Base-by-base conservation (phyloP, 2,888 invertebrate genomes). In the Drosophila falleni region DNA sequence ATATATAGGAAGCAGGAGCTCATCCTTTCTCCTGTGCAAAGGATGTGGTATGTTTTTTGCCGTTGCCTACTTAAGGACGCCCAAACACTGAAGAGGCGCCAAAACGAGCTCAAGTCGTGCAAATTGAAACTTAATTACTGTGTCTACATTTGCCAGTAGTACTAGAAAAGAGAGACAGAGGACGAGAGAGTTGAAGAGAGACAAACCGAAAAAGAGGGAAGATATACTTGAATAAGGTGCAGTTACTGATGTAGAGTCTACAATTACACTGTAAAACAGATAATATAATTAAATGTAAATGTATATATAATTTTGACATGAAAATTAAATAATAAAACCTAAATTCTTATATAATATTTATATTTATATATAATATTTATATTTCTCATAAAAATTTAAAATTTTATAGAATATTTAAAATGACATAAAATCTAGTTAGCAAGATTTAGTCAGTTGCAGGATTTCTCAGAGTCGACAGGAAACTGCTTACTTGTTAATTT, bases 41-140 rank as follows among this genome's bases (percentile, higher is more conserved):
- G 19, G 13, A 31, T 31, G 29, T 49, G 31, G n/a, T 1, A 46
- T 56, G 42, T 68, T 37, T 49, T 73, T 29, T 19, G 15, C 39
- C 19, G 26, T 41, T 59, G 58, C 56, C 37, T 42, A 42, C 65
- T 69, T 61, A 39, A 59, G 51, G 31, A 29, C 39, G 31, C 41
- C 0, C 16, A 35, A 35, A 10, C 50, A 37, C 6, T 39, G 10
- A 42, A 53, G 58, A 29, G 41, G 44, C 19, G 31, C 42, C 39
- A 41, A 49, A 35, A 42, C n/a, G 19, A 53, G 58, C 58, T 13
- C 42, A 58, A 31, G 41, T 42, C 16, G 31, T 15, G 59, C 67
- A 79, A 81, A 81, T 81, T 81, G 79, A 76, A 81, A 70, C 53
- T 61, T 84, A 79, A 81, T 84, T 76, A 71, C 59, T 62, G 60